Base-by-base conservation (phyloP, 2,888 invertebrate genomes). In the Malthinus flaveolus region DNA sequence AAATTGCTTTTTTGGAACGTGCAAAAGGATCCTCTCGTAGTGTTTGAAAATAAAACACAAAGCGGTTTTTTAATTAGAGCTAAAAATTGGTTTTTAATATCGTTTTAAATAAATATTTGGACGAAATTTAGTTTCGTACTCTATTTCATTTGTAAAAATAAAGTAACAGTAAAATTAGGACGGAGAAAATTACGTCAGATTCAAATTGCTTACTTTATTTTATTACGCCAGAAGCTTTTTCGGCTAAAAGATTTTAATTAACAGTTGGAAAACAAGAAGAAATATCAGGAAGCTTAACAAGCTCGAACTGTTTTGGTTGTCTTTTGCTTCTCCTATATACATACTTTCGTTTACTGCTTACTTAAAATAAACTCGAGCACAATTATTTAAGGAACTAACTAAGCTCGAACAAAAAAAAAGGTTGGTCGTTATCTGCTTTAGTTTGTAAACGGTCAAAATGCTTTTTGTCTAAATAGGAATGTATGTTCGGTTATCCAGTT, bases 391-490 rank as follows among this genome's bases (percentile, higher is more conserved):
- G 44, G 32, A 51, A 51, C 50, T 50, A 50, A 50, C 50, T 51
- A 51, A 51, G 50, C 42, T 23, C 23, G 23, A 23, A 23, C 23
- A 34, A 42, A 51, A 39, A 51, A 51, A 51, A 51, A 51, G 44
- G 50, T 51, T 51, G 34, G 32, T 33, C 42, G 50, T 51, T 51
- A 51, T 51, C 50, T 51, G 34, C 50, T 51, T 51, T 42, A 42
- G 39, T 46, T 42, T 51, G 42, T 33, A 42, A 42, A 51, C 44
- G 50, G 50, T 51, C 42, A 51, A 51, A 42, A 44, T 51, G 44
- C 50, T 51, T 51, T 51, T 51, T 51, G 50, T 34, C 33, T 51
- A 51, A 51, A 51, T 51, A 44, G 50, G 50, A 51, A 51, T 42
- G 50, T 51, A 34, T 44, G 42, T 15, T 12, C 42, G 44, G 50